Evolutionary conservation across 37 sponge, comb jelly and placozoan genomes (phyloP), one percentile per base, ranked within the genome.

Genomic region (Ephydatia muelleri): DNA sequence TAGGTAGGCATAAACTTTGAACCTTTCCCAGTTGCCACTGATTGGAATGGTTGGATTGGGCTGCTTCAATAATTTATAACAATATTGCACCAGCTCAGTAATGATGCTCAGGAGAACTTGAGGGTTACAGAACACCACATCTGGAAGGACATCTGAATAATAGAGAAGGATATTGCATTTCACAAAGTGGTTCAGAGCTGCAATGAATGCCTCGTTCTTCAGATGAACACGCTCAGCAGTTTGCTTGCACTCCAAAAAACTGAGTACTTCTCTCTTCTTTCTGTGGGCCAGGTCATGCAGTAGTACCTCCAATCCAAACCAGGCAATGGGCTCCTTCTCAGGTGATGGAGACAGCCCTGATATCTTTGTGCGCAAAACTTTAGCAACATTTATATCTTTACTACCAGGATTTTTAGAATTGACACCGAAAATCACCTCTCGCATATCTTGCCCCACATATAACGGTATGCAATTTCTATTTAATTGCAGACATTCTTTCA

Each of bases 71-170:
- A 72, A 72, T 33, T 33, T 21, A 33, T 72, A 33, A 29, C 26
- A 16, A 72, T 72, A 14, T 3, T 72, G 33, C 33, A 72, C 72
- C 33, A 72, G 33, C 14, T 72, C 72, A 27, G 72, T 72, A 14
- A 72, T 72, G 19, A 34, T 72, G 29, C 33, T 33, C 3, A 72
- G 29, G 29, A 72, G 72, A 2, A 72, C 30, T 26, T 72, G 72
- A 26, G 72, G 29, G 26, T 72, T 33, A 72, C 72, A 72, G 29
- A 72, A 72, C 28, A 72, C 33, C 19, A 72, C 29, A 26, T 72
- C 30, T 27, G 72, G 72, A 72, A 72, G 72, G 33, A 72, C 72
- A 72, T 72, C 72, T 33, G 16, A 2, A 3, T 72, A 72, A 33
- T 72, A 27, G 29, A 72, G 33, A 33, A 72, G 30, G 29, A 72